Conservation (phyloP, 2,797 vertebrate genomes). For the Philypnodon macrostomus region DNA sequence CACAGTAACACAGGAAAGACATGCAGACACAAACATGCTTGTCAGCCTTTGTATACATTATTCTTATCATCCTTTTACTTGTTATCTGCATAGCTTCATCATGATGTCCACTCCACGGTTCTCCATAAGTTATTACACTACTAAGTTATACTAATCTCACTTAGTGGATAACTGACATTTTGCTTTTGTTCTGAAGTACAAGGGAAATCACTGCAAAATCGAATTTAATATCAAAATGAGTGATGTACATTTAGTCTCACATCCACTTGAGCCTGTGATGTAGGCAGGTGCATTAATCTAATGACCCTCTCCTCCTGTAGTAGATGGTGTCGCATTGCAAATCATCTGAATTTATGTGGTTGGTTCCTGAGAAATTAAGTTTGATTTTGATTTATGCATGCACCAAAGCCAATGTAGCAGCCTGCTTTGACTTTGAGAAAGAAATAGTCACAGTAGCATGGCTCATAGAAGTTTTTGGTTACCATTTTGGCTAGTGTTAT, state of each 20-base stretch:
- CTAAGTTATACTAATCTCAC: too few species aligned
- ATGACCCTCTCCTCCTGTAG: slow-evolving; percentile 18
- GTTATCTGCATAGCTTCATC: too few species aligned
- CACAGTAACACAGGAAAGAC: too few species aligned
- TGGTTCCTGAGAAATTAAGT: slow-evolving; percentile 40
- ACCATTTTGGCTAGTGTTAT: too few species aligned
- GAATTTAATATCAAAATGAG: not conserved
- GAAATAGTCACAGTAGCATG: slow-evolving; percentile 26
- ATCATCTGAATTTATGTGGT: slow-evolving; percentile 37
- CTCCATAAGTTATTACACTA: too few species aligned
- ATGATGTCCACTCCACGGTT: too few species aligned
- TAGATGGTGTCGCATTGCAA: slow-evolving; percentile 33
- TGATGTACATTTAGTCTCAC: slow-evolving; percentile 1
- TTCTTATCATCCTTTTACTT: too few species aligned
- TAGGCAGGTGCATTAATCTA: slow-evolving; percentile 25
- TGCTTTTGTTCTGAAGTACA: not conserved
- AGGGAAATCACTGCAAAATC: not conserved
- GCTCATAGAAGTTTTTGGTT: slow-evolving; percentile 31
- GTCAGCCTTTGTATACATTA: too few species aligned
- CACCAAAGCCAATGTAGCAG: slow-evolving; percentile 9
- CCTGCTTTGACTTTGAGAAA: slow-evolving; percentile 34
- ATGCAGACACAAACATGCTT: too few species aligned
- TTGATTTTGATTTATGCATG: slow-evolving; percentile 43
- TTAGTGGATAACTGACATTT: not conserved
- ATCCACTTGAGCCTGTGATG: slow-evolving; percentile 15